Base-by-base conservation (phyloP, 2,113 vertebrate genomes). In the Acanthisitta chloris region DNA sequence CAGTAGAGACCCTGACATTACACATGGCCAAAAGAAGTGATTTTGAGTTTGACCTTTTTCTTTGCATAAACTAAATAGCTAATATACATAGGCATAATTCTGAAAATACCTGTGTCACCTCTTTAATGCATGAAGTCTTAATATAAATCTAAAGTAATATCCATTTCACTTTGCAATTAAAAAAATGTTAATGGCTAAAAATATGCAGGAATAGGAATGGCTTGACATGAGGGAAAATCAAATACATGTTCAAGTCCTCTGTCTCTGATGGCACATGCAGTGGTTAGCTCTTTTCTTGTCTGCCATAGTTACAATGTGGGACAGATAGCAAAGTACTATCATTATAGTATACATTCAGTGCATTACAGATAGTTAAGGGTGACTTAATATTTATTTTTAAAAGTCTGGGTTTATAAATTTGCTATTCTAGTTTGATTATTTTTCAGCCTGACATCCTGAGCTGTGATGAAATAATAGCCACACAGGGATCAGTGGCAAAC, bases 1-100 rank as follows among this genome's bases (percentile, higher is more conserved):
- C 97, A 97, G 95, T 94, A 97, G 95, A 98, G 96, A 96, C 84
- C 42, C 93, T 97, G 96, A 97, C 89, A 96, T 97, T 97, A 97
- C 33, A 59, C 97, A 97, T 94, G 95, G 95, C 87, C 97, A 97
- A 98, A 98, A 98, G 92, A 97, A 97, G 91, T 91, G 95, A 96
- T 97, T 97, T 90, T 96, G 86, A 97, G 88, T 76, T 96, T 97
- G 94, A 91, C 55, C 26, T 96, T 98, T 97, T 95, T 91, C 58
- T 97, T 91, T 42, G 19, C 54, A 95, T 97, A 96, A 96, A 95
- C 59, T 94, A 97, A 97, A 96, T 62, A 97, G 28, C 61, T 96
- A 95, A 95, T 86, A 94, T 65, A 93, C 26, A 92, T 13, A 82
- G 14, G 9, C 85, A 94, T 94, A 43, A 38, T 90, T 51, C 76